Evolutionary conservation across 2,797 vertebrate species (phyloP), one percentile per base, ranked within the genome.

Genomic region (Nannoperca australis): DNA sequence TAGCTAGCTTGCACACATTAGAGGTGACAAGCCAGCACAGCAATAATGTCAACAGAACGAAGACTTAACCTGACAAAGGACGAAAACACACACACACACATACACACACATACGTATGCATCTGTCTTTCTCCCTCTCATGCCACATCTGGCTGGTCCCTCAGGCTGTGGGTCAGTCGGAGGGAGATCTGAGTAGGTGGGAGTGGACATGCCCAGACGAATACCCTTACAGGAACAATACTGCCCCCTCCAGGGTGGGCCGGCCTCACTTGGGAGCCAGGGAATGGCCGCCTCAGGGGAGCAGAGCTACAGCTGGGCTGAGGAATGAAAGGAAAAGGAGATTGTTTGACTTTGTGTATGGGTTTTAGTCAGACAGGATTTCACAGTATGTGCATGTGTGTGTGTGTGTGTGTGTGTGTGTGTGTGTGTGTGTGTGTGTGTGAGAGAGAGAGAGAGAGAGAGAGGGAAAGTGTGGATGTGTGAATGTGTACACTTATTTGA

Each of bases 191-290:
- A 24, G 22, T 47, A 66, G 66, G 56, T 68, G 63, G 56, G 74
- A 38, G 53, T 75, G 62, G 68, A 85, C 90, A 42, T 72, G 90
- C 14, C 71, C 60, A 30, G 85, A 81, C 90, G 77, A 58, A 81
- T 50, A 62, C 79, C 83, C 77, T 79, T 15, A 73, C 72, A 80
- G 75, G 82, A 88, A 78, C 85, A 86, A 90, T 80, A 85, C 90
- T 87, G 88, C 89, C 88, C 86, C 93, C 88, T 86, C 86, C 76
- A 88, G 88, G 88, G 82, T 77, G 80, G 84, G 84, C 81, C 90
- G 91, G 89, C 87, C 89, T 88, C 82, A 83, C 59, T 67, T 74
- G 24, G 51, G 74, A 85, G 47, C 50, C 50, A 9, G 70, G 67
- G 72, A 89, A 76, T 66, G 53, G 70, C 76, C 1, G 80, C 82